Evolutionary conservation across 1,140 invertebrate genomes (phyloP), one percentile per base, ranked within the genome.

Genomic region (Formica exsecta): DNA sequence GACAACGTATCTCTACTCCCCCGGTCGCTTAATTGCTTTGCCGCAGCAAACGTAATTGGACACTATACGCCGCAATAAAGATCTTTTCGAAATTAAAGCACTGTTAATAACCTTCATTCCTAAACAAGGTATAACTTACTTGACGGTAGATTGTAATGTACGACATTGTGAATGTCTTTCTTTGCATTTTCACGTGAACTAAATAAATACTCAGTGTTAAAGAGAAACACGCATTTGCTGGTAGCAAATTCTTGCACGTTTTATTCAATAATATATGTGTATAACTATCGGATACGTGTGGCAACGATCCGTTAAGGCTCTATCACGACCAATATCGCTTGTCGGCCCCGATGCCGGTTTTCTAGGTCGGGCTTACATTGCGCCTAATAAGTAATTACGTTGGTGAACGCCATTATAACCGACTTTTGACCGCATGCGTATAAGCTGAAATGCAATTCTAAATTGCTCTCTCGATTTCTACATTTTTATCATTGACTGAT

Each of bases 311-410:
- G 66, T 66, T 66, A n/a, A 48, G 2, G 59, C 73, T 70, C 64
- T 76, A 29, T 38, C 86, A 44, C 65, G 85, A 71, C 51, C 61
- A 61, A 89, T 86, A 89, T 75, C 32, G 41, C 57, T 38, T 29
- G 62, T 29, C 61, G 32, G 79, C 38, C 62, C 61, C 62, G 70
- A 80, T 41, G 76, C 5, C 41, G 66, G n/a, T 61, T 90, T 86
- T 90, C 71, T 90, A 90, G 88, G 88, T 90, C 89, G 48, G 29
- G 29, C 80, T 87, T 87, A 71, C 57, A 65, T 57, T 51, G 59
- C 62, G 76, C 68, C 73, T 86, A 87, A 91, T 91, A 71, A 85
- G 87, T 87, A 92, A 92, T 92, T 92, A 87, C 85, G 29, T 25
- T 86, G 80, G 85, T 77, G 84, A 83, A 79, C 85, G 54, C 51